Base-by-base conservation (phyloP, 2,888 invertebrate genomes). In the Drosophila melanosoma region DNA sequence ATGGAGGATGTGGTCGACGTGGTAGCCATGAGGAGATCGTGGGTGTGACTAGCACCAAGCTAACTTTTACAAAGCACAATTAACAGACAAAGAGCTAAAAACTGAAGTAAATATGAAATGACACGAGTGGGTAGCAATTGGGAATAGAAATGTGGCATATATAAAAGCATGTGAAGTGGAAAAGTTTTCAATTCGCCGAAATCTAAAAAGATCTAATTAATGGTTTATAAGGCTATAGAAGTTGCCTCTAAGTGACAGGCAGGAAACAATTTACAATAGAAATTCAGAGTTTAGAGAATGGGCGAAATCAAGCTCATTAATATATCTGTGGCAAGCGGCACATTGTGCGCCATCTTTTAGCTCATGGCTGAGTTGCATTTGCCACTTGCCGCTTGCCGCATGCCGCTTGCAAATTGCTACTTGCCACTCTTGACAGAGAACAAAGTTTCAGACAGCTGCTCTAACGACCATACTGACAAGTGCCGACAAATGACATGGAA, bases 11-110 rank as follows among this genome's bases (percentile, higher is more conserved):
- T 35, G 33, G 36, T 38, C 15, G 20, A 15, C 20, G 20, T 26
- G 23, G 7, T 3, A 15, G 20, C n/a, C 15, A 29, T 40, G 10
- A 3, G 17, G 11, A n/a, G 11, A n/a, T 23, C n/a, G 36, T 35
- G 29, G 23, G 42, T 48, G 26, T 51, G n/a, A 23, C 3, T 3
- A 70, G 36, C 38, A 40, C 35, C 62, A 35, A 26, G 8, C 29
- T 76, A 84, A 81, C 49, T 81, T 83, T 68, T 57, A 32, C 71
- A 77, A 84, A 76, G 76, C 78, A 74, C 88, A 89, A 85, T 85
- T 86, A 89, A 85, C 76, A 58, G 66, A 63, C 69, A 26, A 32
- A 61, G 66, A 67, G 45, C 60, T 51, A 40, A 65, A 60, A 66
- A 68, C 58, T 49, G 63, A 64, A 60, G 58, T 61, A 72, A 58